A percentile compares a stretch with the other conserved stretches of the same genome.
These are phyloP conservation scores for Blastomussa wellsi DNA, from an alignment of 92 coral and sea anemone genomes.

Conservation along the genomic window DNA sequence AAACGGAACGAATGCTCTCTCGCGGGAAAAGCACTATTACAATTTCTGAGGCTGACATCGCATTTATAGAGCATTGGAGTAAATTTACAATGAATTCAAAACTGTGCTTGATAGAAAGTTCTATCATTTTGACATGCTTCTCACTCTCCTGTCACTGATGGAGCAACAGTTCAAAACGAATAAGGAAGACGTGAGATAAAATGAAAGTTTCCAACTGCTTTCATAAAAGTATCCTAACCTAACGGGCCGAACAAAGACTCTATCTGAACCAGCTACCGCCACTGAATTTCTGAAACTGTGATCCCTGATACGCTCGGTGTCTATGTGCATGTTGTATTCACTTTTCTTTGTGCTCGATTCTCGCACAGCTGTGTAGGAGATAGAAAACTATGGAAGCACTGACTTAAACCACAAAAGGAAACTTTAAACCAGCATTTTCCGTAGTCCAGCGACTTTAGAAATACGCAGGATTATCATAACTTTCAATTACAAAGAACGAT, in stretches of 20 bases:
- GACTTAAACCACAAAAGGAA: background rate
- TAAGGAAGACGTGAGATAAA: background rate
- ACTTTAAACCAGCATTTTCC: background rate
- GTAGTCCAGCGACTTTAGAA: background rate
- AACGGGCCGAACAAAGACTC: background rate
- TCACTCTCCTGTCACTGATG: background rate
- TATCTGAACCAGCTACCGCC: background rate
- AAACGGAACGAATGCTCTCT: background rate
- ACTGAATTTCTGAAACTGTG: background rate
- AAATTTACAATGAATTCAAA: background rate
- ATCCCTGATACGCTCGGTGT: background rate
- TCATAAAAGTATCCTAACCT: background rate
- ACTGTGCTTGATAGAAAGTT: background rate
- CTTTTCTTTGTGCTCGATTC: constrained; percentile 1
- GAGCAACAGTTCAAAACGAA: background rate
- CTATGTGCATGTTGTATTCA: background rate
- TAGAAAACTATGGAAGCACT: background rate
- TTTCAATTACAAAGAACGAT: background rate
- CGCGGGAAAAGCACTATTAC: background rate
- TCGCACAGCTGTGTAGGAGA: background rate
- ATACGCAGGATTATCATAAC: background rate
- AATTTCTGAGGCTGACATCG: background rate
- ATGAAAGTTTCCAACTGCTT: background rate
- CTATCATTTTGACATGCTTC: background rate
- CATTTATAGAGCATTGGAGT: background rate